These are phyloP conservation scores for Lottia scabra DNA, from an alignment of 2,888 invertebrate genomes.

Conservation along the genomic window DNA sequence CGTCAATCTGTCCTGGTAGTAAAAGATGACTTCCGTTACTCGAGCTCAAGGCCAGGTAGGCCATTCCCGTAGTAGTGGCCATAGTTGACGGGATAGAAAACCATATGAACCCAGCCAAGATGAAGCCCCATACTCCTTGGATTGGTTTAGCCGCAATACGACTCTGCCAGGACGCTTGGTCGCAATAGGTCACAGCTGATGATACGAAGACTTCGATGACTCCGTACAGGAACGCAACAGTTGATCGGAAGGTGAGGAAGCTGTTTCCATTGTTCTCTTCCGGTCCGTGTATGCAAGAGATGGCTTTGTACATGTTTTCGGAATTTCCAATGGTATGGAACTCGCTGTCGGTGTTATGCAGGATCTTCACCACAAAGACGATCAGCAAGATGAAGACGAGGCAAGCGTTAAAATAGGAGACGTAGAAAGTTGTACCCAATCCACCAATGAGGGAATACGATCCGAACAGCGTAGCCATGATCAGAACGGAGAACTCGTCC, in stretches of 20 bases:
- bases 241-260: conserved; percentile 59
- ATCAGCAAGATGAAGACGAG: conserved; percentile 60
- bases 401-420: conserved; percentile 65
- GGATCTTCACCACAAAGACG: conserved; percentile 60
- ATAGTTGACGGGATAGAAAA: conserved; percentile 68
- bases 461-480: conserved; percentile 62
- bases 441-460: conserved; percentile 64
- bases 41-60: conserved; percentile 62
- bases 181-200: conserved; percentile 63
- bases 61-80: conserved; percentile 68
- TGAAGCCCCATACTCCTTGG: conserved; percentile 67
- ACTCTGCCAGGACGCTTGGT: conserved; percentile 69
- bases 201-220: conserved; percentile 66
- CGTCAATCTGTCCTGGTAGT: conserved; percentile 51
- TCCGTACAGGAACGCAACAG: conserved; percentile 59
- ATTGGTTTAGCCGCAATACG: conserved; percentile 67
- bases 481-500: conserved; percentile 59
- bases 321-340: conserved; percentile 51
- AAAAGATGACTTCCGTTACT: conserved; percentile 57
- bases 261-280: conserved; percentile 55
- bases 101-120: conserved; percentile 68
- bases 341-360: conserved; percentile 49
- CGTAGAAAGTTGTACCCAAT: conserved; percentile 65
- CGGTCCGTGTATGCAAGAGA: conserved; percentile 60
- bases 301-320: conserved; percentile 53